Base-by-base conservation (phyloP, 2,113 vertebrate species). In the Climacteris rufus region DNA sequence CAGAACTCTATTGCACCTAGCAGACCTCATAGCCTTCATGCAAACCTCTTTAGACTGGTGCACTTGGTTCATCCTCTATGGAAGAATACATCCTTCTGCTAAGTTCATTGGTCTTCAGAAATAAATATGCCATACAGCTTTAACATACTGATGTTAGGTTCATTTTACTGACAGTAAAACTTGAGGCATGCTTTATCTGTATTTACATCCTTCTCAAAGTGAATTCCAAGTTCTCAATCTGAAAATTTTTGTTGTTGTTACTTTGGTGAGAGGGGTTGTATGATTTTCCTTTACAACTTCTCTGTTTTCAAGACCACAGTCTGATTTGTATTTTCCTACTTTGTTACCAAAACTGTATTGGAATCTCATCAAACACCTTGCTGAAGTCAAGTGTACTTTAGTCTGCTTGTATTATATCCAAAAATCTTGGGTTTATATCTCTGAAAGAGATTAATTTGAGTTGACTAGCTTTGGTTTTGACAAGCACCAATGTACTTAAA, bases 21-120 rank as follows among this genome's bases (percentile, higher is more conserved):
- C 3, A 50, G 30, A 47, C 23, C 40, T 85, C 1, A 2, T 12
- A 87, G 9, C 20, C 15, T 83, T 10, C 30, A 30, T 1, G 0
- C 42, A 93, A 76, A 80, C 5, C 19, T 64, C 87, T 83, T 84
- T 27, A 45, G 25, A 57, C 30, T 4, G 1, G 11, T 37, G 18
- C 17, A 60, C 3, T 71, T 28, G 8, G 10, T 75, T 90, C 50
- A 52, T 45, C 30, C 6, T 82, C 14, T 61, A 33, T 75, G 42
- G 75, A 88, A 71, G 25, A 83, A 44, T 39, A 64, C 28, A 40
- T 7, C n/a, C 7, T 74, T 80, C 79, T 81, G 39, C 27, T 31
- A 64, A 87, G 24, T 25, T 20, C 42, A 33, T 39, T 53, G 50
- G 42, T 60, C 33, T 89, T 44, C 50, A 93, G 24, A 91, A 89